Base-by-base conservation (phyloP, 2,797 vertebrate species). In the Esox masquinongy region DNA sequence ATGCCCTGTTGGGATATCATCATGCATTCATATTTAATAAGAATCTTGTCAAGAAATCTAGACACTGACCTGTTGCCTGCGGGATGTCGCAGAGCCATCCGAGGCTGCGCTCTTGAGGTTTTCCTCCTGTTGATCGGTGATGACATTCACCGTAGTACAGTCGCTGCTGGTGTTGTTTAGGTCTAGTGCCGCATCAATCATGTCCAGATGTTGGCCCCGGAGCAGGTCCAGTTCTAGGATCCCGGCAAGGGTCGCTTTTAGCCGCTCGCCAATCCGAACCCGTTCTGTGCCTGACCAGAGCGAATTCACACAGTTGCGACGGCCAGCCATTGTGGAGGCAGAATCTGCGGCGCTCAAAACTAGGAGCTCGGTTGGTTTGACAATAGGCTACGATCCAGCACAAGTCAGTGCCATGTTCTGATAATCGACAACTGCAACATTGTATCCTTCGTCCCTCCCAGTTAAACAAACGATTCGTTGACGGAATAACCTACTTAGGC, bases 61-160 rank as follows among this genome's bases (percentile, higher is more conserved):
- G 79, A 63, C 81, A 92, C 94, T 94, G 92, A 95, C 94, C 94
- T 95, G 94, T 94, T 95, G 94, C 92, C 93, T 85, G 87, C 83
- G 90, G 92, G 89, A 84, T 88, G 90, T 85, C 78, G 92, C 88
- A 86, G 88, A 86, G 79, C 88, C 87, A 75, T 84, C 90, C 77
- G 84, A 70, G 49, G 73, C 72, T 68, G 50, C 75, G 80, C 82
- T 84, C 79, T 89, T 87, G 74, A 77, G 81, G 79, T 74, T 70
- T 53, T 74, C 83, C 74, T 51, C 74, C 64, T 39, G 80, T n/a
- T 80, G 83, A 51, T 82, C 83, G 67, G 24, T 8, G 66, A 81
- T 66, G 53, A 72, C 73, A 47, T 56, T 39, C 66, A 68, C 19
- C 19, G 53, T 56, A n/a, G 53, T 56, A 56, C 53, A 5, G 19